phyloP scores from a whole-genome alignment of 2,888 invertebrate species.

The Hyalella azteca region DNA sequence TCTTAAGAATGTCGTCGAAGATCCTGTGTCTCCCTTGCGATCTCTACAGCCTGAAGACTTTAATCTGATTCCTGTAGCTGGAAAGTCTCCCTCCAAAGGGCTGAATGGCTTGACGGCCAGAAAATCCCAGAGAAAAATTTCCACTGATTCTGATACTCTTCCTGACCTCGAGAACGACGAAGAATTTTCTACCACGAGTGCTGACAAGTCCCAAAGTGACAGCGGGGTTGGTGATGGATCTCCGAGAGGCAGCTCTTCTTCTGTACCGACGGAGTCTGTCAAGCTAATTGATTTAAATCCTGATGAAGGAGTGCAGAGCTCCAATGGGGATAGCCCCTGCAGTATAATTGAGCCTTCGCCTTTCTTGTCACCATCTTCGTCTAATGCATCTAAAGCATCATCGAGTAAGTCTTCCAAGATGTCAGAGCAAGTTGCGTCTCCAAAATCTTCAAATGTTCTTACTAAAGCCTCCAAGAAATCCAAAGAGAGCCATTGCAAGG shows the following conservation, averaged over 20 bases:
- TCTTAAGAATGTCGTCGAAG: background rate
- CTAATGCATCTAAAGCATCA: background rate
- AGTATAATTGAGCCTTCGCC: background rate
- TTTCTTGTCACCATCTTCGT: background rate
- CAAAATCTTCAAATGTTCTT: background rate
- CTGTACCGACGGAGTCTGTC: background rate
- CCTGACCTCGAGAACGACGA: background rate
- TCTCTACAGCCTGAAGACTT: background rate
- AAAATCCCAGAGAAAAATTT: background rate
- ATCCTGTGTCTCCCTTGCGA: background rate
- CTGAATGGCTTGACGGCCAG: background rate
- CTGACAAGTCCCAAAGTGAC: background rate
- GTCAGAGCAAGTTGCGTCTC: background rate
- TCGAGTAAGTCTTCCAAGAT: conserved; percentile 25
- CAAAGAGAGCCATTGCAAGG: background rate
- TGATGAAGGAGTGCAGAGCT: background rate
- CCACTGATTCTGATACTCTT: background rate
- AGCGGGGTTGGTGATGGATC: conserved; percentile 4
- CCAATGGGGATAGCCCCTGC: background rate
- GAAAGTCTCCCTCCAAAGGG: background rate
- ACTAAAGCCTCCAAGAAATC: background rate
- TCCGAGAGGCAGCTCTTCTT: background rate
- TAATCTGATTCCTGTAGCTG: background rate
- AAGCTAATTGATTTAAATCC: background rate
- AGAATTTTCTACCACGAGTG: background rate